phyloP scores from a whole-genome alignment of 2,113 vertebrate genomes.

The Motacilla tschutschensis region DNA sequence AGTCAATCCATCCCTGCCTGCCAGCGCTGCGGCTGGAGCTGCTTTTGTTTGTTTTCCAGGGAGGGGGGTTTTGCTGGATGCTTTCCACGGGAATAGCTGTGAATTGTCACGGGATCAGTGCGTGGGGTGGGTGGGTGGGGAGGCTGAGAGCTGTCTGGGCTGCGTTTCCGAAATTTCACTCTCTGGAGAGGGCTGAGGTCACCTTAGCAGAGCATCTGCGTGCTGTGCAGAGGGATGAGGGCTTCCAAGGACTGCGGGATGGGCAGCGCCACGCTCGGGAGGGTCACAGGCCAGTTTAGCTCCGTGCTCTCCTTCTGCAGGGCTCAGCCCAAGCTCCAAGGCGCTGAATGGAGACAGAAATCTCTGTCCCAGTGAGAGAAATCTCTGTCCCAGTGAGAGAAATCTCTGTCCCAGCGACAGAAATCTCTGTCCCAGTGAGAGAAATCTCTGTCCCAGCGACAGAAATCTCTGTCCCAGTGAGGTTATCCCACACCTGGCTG shows the following conservation, averaged over 20 bases:
- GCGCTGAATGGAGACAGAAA: rapidly evolving
- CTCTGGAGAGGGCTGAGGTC: background rate
- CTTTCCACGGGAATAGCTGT: background rate
- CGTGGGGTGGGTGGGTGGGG: background rate
- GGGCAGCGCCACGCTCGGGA: background rate
- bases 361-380: background rate
- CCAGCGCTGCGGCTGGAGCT: background rate
- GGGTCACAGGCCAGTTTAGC: rapidly evolving
- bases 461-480: background rate
- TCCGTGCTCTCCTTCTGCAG: background rate
- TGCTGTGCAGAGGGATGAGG: background rate
- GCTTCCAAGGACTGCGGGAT: background rate
- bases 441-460: too few species aligned
- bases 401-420: background rate
- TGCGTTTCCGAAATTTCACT: background rate
- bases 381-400: background rate
- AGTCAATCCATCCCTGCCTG: background rate
- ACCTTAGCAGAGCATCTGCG: background rate
- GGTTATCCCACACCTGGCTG: background rate
- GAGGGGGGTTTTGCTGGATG: background rate
- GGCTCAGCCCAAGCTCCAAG: background rate
- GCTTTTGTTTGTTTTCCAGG: background rate
- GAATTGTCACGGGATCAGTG: background rate
- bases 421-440: too few species aligned
- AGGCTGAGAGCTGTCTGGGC: background rate